Conservation (phyloP, 2,888 invertebrate species). For the Philaethria dido region DNA sequence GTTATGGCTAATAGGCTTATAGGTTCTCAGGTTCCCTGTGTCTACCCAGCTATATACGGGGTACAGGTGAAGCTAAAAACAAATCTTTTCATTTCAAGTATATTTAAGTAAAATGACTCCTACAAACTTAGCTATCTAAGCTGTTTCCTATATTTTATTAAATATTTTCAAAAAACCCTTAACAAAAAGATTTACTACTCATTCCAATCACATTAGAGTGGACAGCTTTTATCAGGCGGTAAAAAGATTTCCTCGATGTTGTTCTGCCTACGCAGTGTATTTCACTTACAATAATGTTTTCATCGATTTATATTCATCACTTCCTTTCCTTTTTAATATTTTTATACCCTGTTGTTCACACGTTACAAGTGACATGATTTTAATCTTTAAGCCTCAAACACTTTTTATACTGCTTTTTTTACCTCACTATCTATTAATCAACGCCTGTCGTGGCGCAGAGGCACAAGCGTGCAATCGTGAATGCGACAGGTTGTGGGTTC, state of each 20-base stretch:
- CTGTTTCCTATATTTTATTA: not conserved
- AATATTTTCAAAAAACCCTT: not conserved
- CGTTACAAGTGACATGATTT: not conserved
- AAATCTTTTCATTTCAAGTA: too few relatives aligned
- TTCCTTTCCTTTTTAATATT: not conserved
- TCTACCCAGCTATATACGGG: too few relatives aligned
- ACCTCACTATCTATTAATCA: too few relatives aligned
- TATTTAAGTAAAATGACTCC: not conserved
- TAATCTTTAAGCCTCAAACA: not conserved
- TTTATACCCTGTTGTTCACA: not conserved
- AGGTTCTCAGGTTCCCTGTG: too few relatives aligned
- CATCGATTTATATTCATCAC: not conserved
- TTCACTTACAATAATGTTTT: constrained; percentile 5
- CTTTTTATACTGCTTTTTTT: not conserved
- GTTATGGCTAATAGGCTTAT: too few relatives aligned
- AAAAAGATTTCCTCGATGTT: constrained; percentile 1
- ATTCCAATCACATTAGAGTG: constrained; percentile 7
- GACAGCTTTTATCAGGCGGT: constrained; percentile 7
- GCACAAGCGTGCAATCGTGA: too few relatives aligned
- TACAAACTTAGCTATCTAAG: too few relatives aligned
- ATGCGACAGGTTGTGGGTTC: too few relatives aligned
- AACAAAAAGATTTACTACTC: constrained; percentile 6
- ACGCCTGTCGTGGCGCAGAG: too few relatives aligned
- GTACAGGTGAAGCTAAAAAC: too few relatives aligned
- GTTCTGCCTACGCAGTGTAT: constrained; percentile 2